Base-by-base conservation (phyloP, 2,113 vertebrate genomes). In the Sinocyclocheilus anophthalmus region DNA sequence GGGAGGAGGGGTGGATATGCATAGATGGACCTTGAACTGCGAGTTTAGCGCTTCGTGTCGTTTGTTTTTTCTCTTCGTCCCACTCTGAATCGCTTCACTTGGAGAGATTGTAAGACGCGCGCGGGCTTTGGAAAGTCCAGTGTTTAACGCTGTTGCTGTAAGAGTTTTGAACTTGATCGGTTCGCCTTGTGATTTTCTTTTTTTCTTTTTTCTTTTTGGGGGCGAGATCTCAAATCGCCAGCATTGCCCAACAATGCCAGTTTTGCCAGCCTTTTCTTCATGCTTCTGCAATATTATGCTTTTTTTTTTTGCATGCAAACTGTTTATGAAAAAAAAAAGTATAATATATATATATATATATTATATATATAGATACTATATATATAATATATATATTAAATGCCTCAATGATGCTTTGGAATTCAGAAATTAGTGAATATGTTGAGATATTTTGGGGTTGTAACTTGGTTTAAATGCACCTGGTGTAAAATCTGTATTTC, bases 71-170 rank as follows among this genome's bases (percentile, higher is more conserved):
- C n/a, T 6, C 37, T 42, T 42, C 69, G 11, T 26, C 78, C 59
- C 37, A 24, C 59, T 10, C 79, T 20, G 59, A 39, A 65, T 72
- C 69, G 67, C 81, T 67, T 84, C 76, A 42, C 42, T 24, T 12
- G 53, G 18, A 67, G 55, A 81, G 70, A 88, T 86, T 87, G 87
- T 85, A 88, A 76, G 86, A 88, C 72, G 50, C 48, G 67, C 30
- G 61, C 26, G 67, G 30, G 50, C 37, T 70, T 79, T 30, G 83
- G 77, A 76, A 70, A 61, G 10, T 85, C 79, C 22, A 81, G 85
- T 80, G 45, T 55, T 83, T 79, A 78, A 45, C 61, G 75, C 55
- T 37, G 70, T 30, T 26, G 48, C 33, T 76, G 57, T 14, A 13
- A 37, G 42, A 26, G n/a, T 80, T 61, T n/a, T 48, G 26, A 22